phyloP scores from a whole-genome alignment of 2,797 vertebrate species.

The Poeciliopsis paucimaculata region DNA sequence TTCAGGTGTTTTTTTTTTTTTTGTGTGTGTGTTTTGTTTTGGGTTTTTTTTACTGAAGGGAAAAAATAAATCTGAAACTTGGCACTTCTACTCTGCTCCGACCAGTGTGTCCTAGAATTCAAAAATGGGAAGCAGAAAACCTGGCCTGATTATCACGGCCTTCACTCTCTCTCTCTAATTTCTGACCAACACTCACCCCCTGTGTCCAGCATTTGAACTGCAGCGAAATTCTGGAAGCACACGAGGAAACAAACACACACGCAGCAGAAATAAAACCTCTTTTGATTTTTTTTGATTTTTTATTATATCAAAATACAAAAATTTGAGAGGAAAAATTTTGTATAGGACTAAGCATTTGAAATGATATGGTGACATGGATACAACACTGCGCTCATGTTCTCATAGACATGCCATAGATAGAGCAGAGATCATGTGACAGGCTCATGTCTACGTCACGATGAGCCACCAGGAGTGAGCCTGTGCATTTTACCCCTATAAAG shows the following conservation, averaged over 20 bases:
- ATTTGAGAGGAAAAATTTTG: conserved; percentile 83
- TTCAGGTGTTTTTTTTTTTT: not conserved
- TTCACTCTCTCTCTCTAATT: conserved; percentile 9
- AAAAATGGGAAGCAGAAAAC: conserved; percentile 6
- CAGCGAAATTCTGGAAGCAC: conserved; percentile 39
- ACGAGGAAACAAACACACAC: conserved; percentile 8
- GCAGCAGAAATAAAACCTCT: conserved; percentile 57
- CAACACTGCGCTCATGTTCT: conserved; percentile 80
- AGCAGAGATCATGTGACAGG: conserved; percentile 73
- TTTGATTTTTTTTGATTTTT: conserved; percentile 85
- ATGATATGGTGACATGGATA: conserved; percentile 82
- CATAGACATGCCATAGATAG: conserved; percentile 74
- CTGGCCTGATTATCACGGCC: conserved; percentile 46
- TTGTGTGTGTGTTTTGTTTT: too few species aligned
- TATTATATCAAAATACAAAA: conserved; percentile 92
- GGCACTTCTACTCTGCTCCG: not conserved
- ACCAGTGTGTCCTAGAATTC: conserved; percentile 31
- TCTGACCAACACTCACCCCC: conserved; percentile 71
- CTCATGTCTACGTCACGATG: conserved; percentile 71
- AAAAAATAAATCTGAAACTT: not conserved
- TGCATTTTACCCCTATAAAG: conserved; percentile 65
- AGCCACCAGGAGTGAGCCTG: conserved; percentile 68
- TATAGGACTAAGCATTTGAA: conserved; percentile 85
- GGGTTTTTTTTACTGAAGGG: not conserved
- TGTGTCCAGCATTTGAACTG: conserved; percentile 70